Evolutionary conservation across 2,888 invertebrate species (phyloP), one percentile per base, ranked within the genome.

Genomic region (Pinctada fucata): DNA sequence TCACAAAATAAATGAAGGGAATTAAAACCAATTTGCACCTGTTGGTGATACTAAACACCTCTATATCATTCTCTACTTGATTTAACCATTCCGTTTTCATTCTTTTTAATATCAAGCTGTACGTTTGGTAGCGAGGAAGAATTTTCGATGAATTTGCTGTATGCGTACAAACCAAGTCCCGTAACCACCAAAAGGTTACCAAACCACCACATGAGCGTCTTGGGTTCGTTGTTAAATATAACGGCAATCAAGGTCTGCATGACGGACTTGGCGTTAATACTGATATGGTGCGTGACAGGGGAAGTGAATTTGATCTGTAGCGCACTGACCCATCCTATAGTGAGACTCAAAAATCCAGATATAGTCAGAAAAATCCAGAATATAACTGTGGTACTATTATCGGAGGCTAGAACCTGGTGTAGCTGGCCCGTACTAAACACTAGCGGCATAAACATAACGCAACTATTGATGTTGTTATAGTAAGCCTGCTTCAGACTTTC

Each of bases 221-320:
- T 91, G 3, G 80, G 79, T 78, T 92, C 90, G 13, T 89, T 83
- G 79, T 87, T 89, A 76, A 87, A 88, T 31, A 90, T 66, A 3
- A 92, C 91, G 4, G 92, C 92, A 3, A 92, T 79, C 3, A 92
- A 76, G 3, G 92, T 92, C 85, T 92, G 92, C 52, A 90, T 78
- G 2, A 92, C 89, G 0, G 92, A 91, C 79, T 92, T 92, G 45
- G 91, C 88, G 79, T 91, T 92, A 75, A 91, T 91, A 81, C 91
- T 92, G 66, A 92, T 88, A 81, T 92, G 91, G 82, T 92, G 92
- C 0, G 92, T 90, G 3, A 91, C 85, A 0, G 92, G 92, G 0
- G 92, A 92, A 0, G 92, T 92, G 66, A 91, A 87, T 72, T 91
- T 88, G 45, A 92, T 92, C 85, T 92, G 92, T 45, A 91, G 76